Percentiles rank a stretch among this genome's conserved stretches.
Evolutionary conservation across 2,797 vertebrate species (phyloP).

Genomic region (Fratercula arctica): DNA sequence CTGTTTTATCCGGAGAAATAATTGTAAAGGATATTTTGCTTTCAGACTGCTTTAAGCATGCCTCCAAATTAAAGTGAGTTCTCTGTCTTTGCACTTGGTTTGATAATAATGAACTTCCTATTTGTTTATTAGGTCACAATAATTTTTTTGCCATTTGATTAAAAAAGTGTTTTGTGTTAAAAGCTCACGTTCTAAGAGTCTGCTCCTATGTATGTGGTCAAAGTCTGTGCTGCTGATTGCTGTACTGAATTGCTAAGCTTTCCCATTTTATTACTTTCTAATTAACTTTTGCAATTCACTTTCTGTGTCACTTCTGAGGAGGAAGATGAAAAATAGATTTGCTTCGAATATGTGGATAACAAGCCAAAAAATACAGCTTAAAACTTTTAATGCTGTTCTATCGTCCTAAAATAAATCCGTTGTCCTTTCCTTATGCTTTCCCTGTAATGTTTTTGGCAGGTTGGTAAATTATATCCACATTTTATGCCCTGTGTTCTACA

Average conservation of each 20-base stretch:
- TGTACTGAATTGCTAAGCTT: slow-evolving; percentile 26
- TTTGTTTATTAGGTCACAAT: not conserved
- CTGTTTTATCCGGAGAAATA: slow-evolving; percentile 20
- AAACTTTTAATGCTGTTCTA: not conserved
- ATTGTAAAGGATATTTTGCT: slow-evolving; percentile 8
- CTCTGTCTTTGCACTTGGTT: slow-evolving; percentile 26
- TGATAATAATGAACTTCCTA: not conserved
- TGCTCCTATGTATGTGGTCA: not conserved
- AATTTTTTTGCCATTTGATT: slow-evolving; percentile 17
- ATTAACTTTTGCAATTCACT: slow-evolving; percentile 43
- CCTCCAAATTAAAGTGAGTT: slow-evolving; percentile 38
- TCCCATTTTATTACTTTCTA: slow-evolving; percentile 53
- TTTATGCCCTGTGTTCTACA: not conserved
- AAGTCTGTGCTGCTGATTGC: slow-evolving; percentile 5
- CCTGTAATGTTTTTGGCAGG: not conserved
- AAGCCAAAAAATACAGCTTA: not conserved
- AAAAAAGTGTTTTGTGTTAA: slow-evolving; percentile 4
- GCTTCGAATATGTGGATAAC: not conserved
- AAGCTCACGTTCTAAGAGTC: not conserved
- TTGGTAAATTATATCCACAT: not conserved
- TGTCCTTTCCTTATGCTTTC: not conserved
- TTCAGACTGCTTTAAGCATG: slow-evolving; percentile 27
- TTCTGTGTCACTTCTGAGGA: not conserved
- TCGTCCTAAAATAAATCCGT: not conserved
- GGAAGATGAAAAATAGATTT: not conserved